A percentile compares a stretch with the other conserved stretches of the same genome.
These are phyloP conservation scores for Hybos culiciformis DNA, from an alignment of 2,888 invertebrate species.

Conservation along the genomic window DNA sequence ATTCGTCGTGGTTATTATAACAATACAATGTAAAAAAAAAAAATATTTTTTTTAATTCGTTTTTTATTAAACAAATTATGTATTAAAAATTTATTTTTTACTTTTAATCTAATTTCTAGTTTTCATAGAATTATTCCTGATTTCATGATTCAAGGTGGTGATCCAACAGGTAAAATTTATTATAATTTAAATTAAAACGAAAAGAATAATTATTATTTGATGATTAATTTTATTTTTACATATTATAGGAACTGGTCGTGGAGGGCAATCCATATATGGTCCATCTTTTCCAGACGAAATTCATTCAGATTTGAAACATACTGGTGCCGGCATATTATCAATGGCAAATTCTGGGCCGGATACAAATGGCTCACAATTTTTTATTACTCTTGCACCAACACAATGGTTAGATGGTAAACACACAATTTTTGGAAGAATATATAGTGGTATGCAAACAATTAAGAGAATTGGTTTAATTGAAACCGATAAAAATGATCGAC, in stretches of 20 bases:
- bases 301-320: constrained; percentile 83
- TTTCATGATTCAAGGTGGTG: constrained; percentile 92
- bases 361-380: constrained; percentile 97
- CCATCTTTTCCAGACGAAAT: constrained; percentile 92
- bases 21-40: constrained; percentile 77
- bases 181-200: not conserved
- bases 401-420: constrained; percentile 98
- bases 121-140: constrained; percentile 92
- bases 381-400: constrained; percentile 89
- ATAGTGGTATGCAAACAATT: constrained; percentile 78
- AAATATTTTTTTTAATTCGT: too few species aligned
- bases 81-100: too few species aligned
- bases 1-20: constrained; percentile 89
- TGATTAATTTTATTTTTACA: not conserved
- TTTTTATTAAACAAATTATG: too few species aligned
- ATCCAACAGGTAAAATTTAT: constrained; percentile 94
- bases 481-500: constrained; percentile 83
- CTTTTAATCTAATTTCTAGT: too few species aligned
- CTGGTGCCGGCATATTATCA: constrained; percentile 78
- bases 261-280: constrained; percentile 95
- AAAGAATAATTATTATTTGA: not conserved
- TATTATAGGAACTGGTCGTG: constrained; percentile 58
- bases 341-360: constrained; percentile 99
- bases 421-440: constrained; percentile 85
- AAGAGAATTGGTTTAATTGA: constrained; percentile 88